phyloP scores from a whole-genome alignment of 2,888 invertebrate genomes.

The Trissoscelio sp. region DNA sequence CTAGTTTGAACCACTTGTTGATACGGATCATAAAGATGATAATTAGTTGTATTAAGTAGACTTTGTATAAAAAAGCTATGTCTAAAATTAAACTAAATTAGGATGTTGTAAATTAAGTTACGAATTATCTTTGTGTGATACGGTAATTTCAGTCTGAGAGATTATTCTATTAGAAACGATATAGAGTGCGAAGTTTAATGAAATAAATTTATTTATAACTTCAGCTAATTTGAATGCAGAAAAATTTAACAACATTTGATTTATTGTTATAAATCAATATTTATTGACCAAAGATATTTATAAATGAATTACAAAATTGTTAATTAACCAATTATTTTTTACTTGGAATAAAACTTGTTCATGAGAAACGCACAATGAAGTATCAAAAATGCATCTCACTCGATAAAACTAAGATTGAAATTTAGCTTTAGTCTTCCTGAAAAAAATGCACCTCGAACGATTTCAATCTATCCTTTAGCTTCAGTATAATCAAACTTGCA shows the following conservation, averaged over 20 bases:
- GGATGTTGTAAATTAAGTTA: conserved; percentile 15
- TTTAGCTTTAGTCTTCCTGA: conserved; percentile 32
- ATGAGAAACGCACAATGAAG: conserved; percentile 13
- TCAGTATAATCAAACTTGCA: conserved; percentile 34
- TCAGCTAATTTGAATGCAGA: too few relatives aligned
- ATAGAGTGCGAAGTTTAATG: not conserved
- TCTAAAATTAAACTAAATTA: conserved; percentile 32
- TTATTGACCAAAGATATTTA: too few relatives aligned
- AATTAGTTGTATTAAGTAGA: conserved; percentile 16
- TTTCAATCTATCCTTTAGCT: conserved; percentile 47
- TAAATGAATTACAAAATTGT: too few relatives aligned
- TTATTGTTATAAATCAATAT: too few relatives aligned
- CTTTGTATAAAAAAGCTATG: conserved; percentile 12
- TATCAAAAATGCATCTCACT: not conserved
- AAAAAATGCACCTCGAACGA: conserved; percentile 7
- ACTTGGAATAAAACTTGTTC: not conserved
- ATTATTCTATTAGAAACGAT: conserved; percentile 2
- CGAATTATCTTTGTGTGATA: conserved; percentile 21
- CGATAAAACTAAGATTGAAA: conserved; percentile 1
- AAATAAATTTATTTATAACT: not conserved
- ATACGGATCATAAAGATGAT: not conserved
- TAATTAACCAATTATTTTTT: too few relatives aligned
- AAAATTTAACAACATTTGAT: too few relatives aligned
- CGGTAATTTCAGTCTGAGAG: conserved; percentile 1
- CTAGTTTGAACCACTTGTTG: not conserved